phyloP scores from a whole-genome alignment of 2,797 vertebrate species.

The Channallabes apus region DNA sequence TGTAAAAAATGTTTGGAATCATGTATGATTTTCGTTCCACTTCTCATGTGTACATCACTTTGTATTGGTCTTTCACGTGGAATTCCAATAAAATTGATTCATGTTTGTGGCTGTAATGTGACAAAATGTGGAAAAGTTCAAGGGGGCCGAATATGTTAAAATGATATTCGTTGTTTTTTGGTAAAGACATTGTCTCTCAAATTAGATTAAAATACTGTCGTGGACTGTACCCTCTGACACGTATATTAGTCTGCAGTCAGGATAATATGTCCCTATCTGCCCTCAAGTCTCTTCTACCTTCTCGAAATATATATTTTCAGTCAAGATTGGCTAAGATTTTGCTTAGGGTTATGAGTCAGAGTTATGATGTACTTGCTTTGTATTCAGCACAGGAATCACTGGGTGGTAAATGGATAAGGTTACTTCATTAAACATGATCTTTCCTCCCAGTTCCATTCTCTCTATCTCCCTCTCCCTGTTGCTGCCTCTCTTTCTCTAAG shows the following conservation, averaged over 20 bases:
- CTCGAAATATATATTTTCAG: neutral
- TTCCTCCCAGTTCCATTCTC: neutral
- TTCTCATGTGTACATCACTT: too few relatives aligned
- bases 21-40: too few relatives aligned
- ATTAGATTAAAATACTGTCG: neutral
- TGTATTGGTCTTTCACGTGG: too few relatives aligned
- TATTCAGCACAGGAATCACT: constrained; percentile 3
- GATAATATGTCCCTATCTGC: neutral
- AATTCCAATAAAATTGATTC: too few relatives aligned
- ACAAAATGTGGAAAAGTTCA: too few relatives aligned
- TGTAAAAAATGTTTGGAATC: too few relatives aligned
- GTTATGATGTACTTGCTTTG: constrained; percentile 1
- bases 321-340: neutral
- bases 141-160: too few relatives aligned
- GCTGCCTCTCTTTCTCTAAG: neutral
- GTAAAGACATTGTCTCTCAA: neutral
- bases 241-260: neutral
- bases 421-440: constrained; percentile 29
- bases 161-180: neutral
- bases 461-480: neutral
- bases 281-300: neutral
- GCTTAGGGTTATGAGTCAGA: constrained; percentile 11
- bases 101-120: too few relatives aligned
- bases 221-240: neutral
- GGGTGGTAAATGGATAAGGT: constrained; percentile 15